phyloP scores from a whole-genome alignment of 2,888 invertebrate genomes.

The Rotaria sp. region DNA sequence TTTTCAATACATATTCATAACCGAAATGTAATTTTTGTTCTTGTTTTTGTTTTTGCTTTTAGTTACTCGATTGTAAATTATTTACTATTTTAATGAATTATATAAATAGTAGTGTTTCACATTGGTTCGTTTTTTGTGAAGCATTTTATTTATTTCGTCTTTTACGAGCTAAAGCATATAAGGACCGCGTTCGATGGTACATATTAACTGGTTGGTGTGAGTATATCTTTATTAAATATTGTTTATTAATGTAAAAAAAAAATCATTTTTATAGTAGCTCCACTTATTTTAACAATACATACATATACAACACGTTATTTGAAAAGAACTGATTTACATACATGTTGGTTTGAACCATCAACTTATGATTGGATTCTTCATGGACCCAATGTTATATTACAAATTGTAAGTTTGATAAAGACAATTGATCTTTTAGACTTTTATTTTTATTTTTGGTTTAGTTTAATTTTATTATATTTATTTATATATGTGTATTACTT shows the following conservation, averaged over 20 bases:
- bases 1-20: background rate
- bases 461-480: background rate
- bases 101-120: constrained; percentile 5
- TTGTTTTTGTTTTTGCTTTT: background rate
- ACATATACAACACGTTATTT: background rate
- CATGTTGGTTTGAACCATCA: constrained; percentile 24
- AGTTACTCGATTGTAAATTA: constrained; percentile 20
- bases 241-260: too few species aligned
- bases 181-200: background rate
- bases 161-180: background rate
- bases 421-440: background rate
- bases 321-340: background rate
- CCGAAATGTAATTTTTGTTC: background rate
- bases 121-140: constrained; percentile 24
- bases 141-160: constrained; percentile 10
- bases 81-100: constrained; percentile 24
- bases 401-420: background rate
- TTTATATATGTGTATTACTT: background rate
- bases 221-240: background rate
- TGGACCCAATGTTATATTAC: constrained; percentile 12
- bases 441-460: background rate
- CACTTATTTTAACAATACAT: background rate
- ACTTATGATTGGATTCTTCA: constrained; percentile 14
- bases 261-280: background rate
- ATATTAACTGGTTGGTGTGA: background rate